These are phyloP conservation scores for Linhomoeus sp. DNA, from an alignment of 2,888 invertebrate species.

Conservation along the genomic window DNA sequence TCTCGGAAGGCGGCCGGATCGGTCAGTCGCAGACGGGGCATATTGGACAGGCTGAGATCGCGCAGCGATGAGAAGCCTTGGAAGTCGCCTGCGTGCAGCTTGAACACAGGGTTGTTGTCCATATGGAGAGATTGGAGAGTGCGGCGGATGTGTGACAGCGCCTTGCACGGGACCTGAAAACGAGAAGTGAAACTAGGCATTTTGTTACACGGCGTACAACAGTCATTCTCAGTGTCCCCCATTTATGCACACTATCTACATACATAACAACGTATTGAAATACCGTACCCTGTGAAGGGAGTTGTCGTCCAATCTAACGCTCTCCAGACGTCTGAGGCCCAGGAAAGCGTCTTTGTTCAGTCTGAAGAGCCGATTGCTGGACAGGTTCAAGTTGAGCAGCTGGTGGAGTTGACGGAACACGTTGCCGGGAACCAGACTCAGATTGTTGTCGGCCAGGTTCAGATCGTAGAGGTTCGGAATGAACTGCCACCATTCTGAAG, in stretches of 20 bases:
- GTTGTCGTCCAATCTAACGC: conserved; percentile 16
- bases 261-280: not conserved
- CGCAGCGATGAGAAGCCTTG: conserved; percentile 18
- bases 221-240: not conserved
- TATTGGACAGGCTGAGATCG: conserved; percentile 26
- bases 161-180: conserved; percentile 4
- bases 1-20: conserved; percentile 30
- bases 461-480: conserved; percentile 3
- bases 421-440: conserved; percentile 2
- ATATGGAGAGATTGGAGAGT: conserved; percentile 11
- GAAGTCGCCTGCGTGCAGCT: conserved; percentile 15
- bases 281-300: conserved; percentile 5
- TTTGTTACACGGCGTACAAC: not conserved
- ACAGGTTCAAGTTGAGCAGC: conserved; percentile 3
- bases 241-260: not conserved
- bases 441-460: conserved; percentile 2
- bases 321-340: conserved; percentile 22
- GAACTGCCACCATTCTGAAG: conserved; percentile 3
- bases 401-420: conserved; percentile 1
- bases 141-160: conserved; percentile 10
- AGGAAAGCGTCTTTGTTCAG: conserved; percentile 30
- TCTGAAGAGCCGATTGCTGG: conserved; percentile 18
- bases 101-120: conserved; percentile 14
- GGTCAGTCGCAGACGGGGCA: conserved; percentile 27
- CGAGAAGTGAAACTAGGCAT: not conserved